phyloP scores from a whole-genome alignment of 2,888 invertebrate species.

The Cephonodes hylas region DNA sequence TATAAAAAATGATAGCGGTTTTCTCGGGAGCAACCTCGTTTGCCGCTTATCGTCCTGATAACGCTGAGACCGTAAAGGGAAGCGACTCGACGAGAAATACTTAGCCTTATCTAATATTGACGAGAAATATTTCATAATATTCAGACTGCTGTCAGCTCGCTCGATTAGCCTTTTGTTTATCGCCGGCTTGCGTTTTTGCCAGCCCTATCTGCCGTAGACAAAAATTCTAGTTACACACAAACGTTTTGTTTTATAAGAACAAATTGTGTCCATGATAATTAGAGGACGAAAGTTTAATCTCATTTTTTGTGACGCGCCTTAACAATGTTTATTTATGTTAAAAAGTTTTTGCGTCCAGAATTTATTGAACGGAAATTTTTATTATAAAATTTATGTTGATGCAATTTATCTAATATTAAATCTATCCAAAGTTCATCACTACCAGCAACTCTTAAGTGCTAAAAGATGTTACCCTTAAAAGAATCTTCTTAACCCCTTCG shows the following conservation, averaged over 20 bases:
- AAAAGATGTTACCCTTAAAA: no score
- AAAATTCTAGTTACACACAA: constrained; percentile 16
- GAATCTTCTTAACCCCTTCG: no score
- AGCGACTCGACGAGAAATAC: constrained; percentile 56
- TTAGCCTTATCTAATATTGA: constrained; percentile 60
- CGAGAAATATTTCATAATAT: constrained; percentile 51
- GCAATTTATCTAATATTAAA: no score
- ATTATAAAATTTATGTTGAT: neutral
- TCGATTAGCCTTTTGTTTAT: constrained; percentile 44
- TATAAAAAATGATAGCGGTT: constrained; percentile 68
- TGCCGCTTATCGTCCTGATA: constrained; percentile 65
- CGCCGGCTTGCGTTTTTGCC: constrained; percentile 27
- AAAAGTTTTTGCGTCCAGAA: neutral
- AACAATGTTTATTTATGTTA: neutral
- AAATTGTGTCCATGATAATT: constrained; percentile 17
- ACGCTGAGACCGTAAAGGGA: constrained; percentile 52
- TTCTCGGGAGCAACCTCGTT: constrained; percentile 57
- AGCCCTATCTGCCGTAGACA: constrained; percentile 21
- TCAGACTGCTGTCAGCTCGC: constrained; percentile 33
- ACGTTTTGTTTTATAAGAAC: constrained; percentile 12
- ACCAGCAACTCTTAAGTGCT: no score
- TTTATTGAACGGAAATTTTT: no score
- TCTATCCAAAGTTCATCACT: no score
- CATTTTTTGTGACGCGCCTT: neutral
- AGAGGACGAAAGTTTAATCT: neutral